phyloP scores from a whole-genome alignment of 2,888 invertebrate genomes.

The Caradrina clavipalpis region DNA sequence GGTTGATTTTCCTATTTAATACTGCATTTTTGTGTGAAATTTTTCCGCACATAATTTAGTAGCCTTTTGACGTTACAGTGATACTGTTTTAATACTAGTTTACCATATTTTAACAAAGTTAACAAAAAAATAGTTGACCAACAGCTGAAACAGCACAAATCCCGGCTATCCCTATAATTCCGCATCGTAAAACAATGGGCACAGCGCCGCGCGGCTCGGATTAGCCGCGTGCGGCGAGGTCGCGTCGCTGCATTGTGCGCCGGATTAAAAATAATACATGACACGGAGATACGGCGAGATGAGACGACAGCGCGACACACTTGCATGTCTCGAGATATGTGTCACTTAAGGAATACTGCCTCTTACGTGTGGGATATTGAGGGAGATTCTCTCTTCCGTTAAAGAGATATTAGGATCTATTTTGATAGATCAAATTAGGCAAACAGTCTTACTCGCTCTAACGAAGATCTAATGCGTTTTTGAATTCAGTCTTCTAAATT shows the following conservation, averaged over 20 bases:
- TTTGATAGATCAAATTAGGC: not conserved
- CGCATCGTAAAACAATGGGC: constrained; percentile 53
- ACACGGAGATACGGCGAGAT: constrained; percentile 52
- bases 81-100: not conserved
- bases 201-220: constrained; percentile 65
- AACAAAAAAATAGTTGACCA: not conserved
- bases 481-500: too few relatives aligned
- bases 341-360: constrained; percentile 7
- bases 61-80: not conserved
- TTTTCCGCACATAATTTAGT: too few relatives aligned
- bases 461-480: too few relatives aligned
- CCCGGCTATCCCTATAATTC: constrained; percentile 4
- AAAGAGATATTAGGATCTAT: not conserved
- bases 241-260: constrained; percentile 73
- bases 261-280: constrained; percentile 80
- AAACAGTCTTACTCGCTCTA: too few relatives aligned
- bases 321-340: constrained; percentile 14
- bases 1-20: too few relatives aligned
- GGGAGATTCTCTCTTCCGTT: not conserved
- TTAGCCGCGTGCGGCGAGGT: constrained; percentile 76
- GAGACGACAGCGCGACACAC: constrained; percentile 29
- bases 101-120: not conserved
- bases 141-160: constrained; percentile 8
- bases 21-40: too few relatives aligned
- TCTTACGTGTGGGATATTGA: constrained; percentile 1